Base-by-base conservation (phyloP, 53 echinoderm and acorn worm species). In the Echinarachnius parma region DNA sequence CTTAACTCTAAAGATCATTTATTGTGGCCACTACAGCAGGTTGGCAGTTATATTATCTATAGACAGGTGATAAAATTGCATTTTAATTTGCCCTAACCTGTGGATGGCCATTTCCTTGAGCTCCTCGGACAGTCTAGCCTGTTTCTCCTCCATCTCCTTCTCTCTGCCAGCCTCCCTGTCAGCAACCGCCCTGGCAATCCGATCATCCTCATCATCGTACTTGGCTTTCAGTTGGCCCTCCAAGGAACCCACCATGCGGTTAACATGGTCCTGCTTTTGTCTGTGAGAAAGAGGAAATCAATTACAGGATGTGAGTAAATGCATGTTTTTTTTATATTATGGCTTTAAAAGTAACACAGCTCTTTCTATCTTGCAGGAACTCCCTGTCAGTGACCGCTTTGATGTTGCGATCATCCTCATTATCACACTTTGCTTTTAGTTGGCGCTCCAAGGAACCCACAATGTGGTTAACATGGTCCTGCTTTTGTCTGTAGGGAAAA, bases 351-450 rank as follows among this genome's bases (percentile, higher is more conserved):
- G n/a, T n/a, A n/a, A n/a, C n/a, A n/a, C n/a, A n/a, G n/a, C n/a
- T n/a, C n/a, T n/a, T n/a, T n/a, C n/a, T n/a, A n/a, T n/a, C n/a
- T n/a, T n/a, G n/a, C n/a, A n/a, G n/a, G n/a, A n/a, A 90, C 54
- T 94, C 95, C 14, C 87, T 61, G 34, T 94, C 90, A 28, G 76
- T 78, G 4, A 91, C 90, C 3, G 90, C 87, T 22, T 70, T 75
- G 22, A 79, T 79, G 59, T 91, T 94, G 26, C 95, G 90, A 53
- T 87, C 90, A 78, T 94, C 95, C 55, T 94, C 95, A 60, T 94
- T 84, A 63, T 94, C 95, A 23, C 66, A 68, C 64, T 84, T 87
- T 48, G 81, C 78, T 59, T 86, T 87, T 2, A 87, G 87, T 64
- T 90, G 87, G 42, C 65, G 36, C 21, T 90, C 90, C 14, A 94